Percentiles rank a stretch among this genome's conserved stretches.
Conservation (phyloP, 2,888 invertebrate genomes). For the Megastigmus dorsalis region DNA sequence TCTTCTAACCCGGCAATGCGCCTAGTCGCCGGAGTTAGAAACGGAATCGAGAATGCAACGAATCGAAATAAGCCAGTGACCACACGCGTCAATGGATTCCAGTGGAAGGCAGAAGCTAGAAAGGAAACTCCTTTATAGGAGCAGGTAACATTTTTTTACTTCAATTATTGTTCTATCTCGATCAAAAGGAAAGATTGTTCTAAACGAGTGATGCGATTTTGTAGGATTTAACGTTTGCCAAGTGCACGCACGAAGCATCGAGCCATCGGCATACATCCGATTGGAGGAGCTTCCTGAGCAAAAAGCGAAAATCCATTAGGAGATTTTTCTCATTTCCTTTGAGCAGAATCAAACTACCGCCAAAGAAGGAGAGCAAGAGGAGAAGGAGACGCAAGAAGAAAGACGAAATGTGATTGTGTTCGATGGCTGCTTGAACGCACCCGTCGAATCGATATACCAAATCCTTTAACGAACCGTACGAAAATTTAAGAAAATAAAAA, state of each 20-base stretch:
- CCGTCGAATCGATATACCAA: slow-evolving; percentile 52
- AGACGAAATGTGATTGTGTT: slow-evolving; percentile 53
- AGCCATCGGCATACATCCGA: slow-evolving; percentile 52
- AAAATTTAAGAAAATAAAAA: slow-evolving; percentile 41
- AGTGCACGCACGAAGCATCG: slow-evolving; percentile 58
- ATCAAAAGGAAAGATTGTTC: background rate
- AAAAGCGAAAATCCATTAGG: slow-evolving; percentile 72
- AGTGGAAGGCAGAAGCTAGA: slow-evolving; percentile 79
- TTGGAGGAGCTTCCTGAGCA: slow-evolving; percentile 68
- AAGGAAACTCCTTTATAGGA: slow-evolving; percentile 86
- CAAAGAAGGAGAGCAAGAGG: slow-evolving; percentile 64
- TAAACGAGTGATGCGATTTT: too few relatives aligned
- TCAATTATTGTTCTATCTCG: too few relatives aligned
- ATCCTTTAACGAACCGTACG: slow-evolving; percentile 48
- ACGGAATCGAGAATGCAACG: slow-evolving; percentile 80
- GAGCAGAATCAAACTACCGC: slow-evolving; percentile 74
- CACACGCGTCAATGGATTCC: slow-evolving; percentile 81
- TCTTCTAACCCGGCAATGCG: slow-evolving; percentile 91
- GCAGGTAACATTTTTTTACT: slow-evolving; percentile 44
- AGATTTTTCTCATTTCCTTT: slow-evolving; percentile 71
- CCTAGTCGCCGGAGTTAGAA: slow-evolving; percentile 85
- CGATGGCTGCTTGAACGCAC: slow-evolving; percentile 7
- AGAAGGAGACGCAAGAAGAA: slow-evolving; percentile 35
- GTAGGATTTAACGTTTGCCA: slow-evolving; percentile 60
- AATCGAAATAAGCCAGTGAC: slow-evolving; percentile 74